A percentile compares a stretch with the other conserved stretches of the same genome.
Evolutionary conservation across 2,888 invertebrate genomes (phyloP).

Genomic region (Acrobasis repandana): DNA sequence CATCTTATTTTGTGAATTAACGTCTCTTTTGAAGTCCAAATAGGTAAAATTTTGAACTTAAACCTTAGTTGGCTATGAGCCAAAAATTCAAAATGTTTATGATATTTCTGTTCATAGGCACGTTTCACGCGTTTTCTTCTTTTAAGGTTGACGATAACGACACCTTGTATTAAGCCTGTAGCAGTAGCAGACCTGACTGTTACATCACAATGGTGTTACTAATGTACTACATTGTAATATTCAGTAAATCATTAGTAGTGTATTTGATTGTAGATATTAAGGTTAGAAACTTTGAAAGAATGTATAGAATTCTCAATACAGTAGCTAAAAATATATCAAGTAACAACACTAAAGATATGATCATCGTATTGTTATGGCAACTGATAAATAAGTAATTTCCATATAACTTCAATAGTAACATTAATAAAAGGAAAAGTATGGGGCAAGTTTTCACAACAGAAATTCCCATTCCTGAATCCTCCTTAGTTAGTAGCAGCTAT

Average conservation of each 20-base stretch:
- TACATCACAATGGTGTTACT: slow-evolving; percentile 20
- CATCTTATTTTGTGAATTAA: slow-evolving; percentile 22
- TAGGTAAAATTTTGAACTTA: slow-evolving; percentile 60
- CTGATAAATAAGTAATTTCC: not conserved
- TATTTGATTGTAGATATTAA: not conserved
- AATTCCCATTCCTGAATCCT: no score
- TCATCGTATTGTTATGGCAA: not conserved
- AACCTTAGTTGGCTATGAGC: slow-evolving; percentile 61
- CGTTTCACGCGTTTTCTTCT: slow-evolving; percentile 67
- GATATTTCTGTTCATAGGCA: slow-evolving; percentile 75
- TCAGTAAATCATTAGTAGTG: not conserved
- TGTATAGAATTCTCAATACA: not conserved
- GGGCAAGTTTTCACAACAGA: no score
- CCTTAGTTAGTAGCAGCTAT: no score
- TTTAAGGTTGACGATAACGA: slow-evolving; percentile 57
- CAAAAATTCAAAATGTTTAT: slow-evolving; percentile 68
- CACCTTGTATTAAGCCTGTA: slow-evolving; percentile 39
- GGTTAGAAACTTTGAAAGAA: no score
- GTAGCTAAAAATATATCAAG: not conserved
- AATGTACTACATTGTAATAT: not conserved
- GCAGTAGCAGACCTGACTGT: slow-evolving; percentile 28
- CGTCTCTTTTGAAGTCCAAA: slow-evolving; percentile 28
- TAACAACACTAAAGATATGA: not conserved
- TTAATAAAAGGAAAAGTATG: no score
- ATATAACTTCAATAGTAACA: no score